These are phyloP conservation scores for Cetoscarus ocellatus DNA, from an alignment of 2,797 vertebrate genomes.

Conservation along the genomic window DNA sequence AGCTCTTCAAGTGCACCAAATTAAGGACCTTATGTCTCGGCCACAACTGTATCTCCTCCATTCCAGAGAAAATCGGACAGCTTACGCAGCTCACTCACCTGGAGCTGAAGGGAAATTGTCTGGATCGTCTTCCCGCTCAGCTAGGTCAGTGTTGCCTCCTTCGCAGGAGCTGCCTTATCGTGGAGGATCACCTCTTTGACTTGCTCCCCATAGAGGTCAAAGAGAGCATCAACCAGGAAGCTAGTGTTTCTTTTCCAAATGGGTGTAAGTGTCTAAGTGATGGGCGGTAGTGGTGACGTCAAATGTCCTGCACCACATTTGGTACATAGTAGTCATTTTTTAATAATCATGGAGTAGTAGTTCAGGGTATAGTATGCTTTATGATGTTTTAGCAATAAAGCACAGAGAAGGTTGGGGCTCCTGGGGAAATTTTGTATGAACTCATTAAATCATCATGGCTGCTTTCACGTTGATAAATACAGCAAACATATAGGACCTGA, in stretches of 20 bases:
- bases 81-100: constrained; percentile 93
- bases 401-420: constrained; percentile 22
- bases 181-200: constrained; percentile 98
- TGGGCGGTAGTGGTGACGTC: constrained; percentile 49
- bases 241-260: constrained; percentile 88
- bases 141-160: constrained; percentile 93
- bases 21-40: constrained; percentile 94
- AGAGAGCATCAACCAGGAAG: constrained; percentile 95
- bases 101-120: constrained; percentile 97
- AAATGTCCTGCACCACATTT: not conserved
- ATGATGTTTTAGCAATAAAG: constrained; percentile 33
- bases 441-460: constrained; percentile 11
- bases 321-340: constrained; percentile 1
- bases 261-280: constrained; percentile 85
- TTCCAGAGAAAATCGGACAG: constrained; percentile 93
- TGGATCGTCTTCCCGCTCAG: constrained; percentile 93
- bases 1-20: constrained; percentile 96
- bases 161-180: constrained; percentile 91
- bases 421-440: constrained; percentile 16
- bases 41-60: constrained; percentile 92
- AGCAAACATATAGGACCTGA: too few species aligned
- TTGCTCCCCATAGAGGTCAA: constrained; percentile 94
- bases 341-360: constrained; percentile 16
- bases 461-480: not conserved
- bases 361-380: constrained; percentile 17